These are phyloP conservation scores for Drosophila pegasa DNA, from an alignment of 2,888 invertebrate species.

Conservation along the genomic window DNA sequence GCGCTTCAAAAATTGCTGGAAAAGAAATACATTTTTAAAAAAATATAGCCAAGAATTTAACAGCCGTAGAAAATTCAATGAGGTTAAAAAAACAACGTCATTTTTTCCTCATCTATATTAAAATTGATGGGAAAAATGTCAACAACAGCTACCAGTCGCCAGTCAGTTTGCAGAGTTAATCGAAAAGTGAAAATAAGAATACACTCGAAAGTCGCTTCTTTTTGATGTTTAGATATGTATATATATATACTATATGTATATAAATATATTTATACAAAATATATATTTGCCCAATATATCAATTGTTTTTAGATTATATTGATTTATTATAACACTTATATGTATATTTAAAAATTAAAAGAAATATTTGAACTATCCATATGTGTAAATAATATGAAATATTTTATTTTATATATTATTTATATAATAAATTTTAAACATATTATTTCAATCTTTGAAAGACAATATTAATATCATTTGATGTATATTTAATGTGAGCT, in stretches of 20 bases:
- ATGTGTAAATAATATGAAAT: no score
- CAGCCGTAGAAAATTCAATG: slow-evolving; percentile 13
- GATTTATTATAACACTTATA: no score
- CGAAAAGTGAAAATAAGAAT: slow-evolving; percentile 55
- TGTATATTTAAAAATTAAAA: no score
- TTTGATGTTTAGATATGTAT: neutral
- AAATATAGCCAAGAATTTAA: neutral
- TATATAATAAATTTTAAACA: no score
- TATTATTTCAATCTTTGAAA: no score
- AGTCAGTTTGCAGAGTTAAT: slow-evolving; percentile 40
- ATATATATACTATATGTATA: neutral
- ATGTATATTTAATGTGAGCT: no score
- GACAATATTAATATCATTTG: no score
- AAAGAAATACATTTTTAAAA: neutral
- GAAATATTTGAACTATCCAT: no score
- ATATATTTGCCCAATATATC: no score
- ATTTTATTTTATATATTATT: no score
- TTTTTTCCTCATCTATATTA: slow-evolving; percentile 33
- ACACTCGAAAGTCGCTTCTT: slow-evolving; percentile 7
- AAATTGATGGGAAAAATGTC: slow-evolving; percentile 75
- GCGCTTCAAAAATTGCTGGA: neutral
- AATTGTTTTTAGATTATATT: no score
- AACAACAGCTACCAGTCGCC: slow-evolving; percentile 55
- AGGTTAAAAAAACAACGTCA: slow-evolving; percentile 23
- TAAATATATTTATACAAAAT: neutral